Conservation (phyloP, 2,113 vertebrate species). For the Capreolus pygargus region DNA sequence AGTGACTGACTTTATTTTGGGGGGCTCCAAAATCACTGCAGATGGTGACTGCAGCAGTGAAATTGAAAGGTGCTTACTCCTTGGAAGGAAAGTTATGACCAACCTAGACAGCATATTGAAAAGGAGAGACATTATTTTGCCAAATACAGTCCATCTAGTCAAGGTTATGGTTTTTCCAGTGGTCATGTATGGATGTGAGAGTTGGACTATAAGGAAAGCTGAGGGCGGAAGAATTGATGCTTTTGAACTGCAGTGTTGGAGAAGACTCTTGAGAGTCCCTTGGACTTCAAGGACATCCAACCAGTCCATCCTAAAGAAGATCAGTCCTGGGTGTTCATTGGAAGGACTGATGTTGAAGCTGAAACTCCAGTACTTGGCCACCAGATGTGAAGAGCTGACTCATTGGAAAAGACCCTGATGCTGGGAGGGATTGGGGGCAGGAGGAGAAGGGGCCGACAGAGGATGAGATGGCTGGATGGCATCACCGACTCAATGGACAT, state of each 20-base stretch:
- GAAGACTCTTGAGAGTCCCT: not conserved
- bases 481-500: rapidly evolving
- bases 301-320: not conserved
- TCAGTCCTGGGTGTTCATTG: not conserved
- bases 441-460: not conserved
- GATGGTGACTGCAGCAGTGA: not conserved
- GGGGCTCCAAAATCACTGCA: not conserved
- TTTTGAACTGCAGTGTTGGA: not conserved
- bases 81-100: not conserved
- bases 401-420: not conserved
- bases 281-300: not conserved
- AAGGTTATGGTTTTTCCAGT: not conserved
- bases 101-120: not conserved
- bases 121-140: not conserved
- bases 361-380: not conserved
- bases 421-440: not conserved
- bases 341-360: not conserved
- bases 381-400: not conserved
- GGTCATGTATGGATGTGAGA: not conserved
- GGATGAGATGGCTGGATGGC: not conserved
- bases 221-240: not conserved
- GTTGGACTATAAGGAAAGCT: not conserved
- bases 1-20: not conserved
- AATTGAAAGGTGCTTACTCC: not conserved
- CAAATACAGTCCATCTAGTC: not conserved